Base-by-base conservation (phyloP, 2,888 invertebrate genomes). In the Phytoseiulus persimilis region DNA sequence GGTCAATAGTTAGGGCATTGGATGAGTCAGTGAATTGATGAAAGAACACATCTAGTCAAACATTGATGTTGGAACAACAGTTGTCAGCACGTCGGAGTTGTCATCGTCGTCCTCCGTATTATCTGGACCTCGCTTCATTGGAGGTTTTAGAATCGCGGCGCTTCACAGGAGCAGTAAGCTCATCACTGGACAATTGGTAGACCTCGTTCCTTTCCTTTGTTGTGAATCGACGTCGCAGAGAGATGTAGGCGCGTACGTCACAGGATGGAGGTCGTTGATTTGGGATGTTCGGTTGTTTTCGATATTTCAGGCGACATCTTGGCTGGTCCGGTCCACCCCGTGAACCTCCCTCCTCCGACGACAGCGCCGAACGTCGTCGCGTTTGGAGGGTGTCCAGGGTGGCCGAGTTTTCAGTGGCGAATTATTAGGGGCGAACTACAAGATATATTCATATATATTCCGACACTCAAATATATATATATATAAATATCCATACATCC, bases 91-190 rank as follows among this genome's bases (percentile, higher is more conserved):
- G 5, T 23, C 65, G 65, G 65, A 65, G 65, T 5, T 84, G 84
- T 33, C 84, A 84, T 32, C 84, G 33, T 84, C 32, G 32, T 33
- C 84, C 84, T 84, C 32, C 84, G 84, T 23, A 2, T 33, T 31
- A 84, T 18, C 84, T 84, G 84, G 84, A 33, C 84, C 33, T 84
- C 84, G 84, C 84, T 11, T 32, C 33, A 84, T 32, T 5, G 33
- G n/a, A 84, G 33, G 84, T 18, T 84, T 18, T 6, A 39, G 87
- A 45, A 31, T 45, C 39, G 32, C 87, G 87, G 87, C 87, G 87
- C 87, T 87, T 87, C 87, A 33, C 87, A 87, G 87, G 87, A 87
- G 87, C 87, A 87, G 87, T 87, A 87, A 87, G 87, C 87, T 87
- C 87, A 87, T 87, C 87, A 87, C 87, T 87, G 87, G 87, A 87